Percentiles rank a stretch among this genome's conserved stretches.
Conservation (phyloP, 2,113 vertebrate species). For the Mungos mungo region DNA sequence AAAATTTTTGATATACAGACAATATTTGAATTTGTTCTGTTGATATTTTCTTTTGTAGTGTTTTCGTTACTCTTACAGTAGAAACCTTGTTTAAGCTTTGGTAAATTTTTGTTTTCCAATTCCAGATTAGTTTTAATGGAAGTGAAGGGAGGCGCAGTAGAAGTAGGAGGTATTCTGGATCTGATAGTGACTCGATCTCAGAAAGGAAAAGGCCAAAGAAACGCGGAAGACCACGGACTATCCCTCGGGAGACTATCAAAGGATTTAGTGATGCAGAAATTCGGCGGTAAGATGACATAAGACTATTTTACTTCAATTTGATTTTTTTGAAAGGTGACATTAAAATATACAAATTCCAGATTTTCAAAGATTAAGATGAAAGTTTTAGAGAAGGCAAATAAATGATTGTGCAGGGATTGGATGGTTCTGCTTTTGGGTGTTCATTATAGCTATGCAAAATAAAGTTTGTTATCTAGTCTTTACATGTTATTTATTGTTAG, state of each 20-base stretch:
- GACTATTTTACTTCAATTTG: conserved; percentile 43
- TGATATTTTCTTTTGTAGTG: background rate
- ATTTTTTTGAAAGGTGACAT: conserved; percentile 44
- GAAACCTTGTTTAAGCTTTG: background rate
- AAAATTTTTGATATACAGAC: background rate
- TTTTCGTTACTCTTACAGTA: background rate
- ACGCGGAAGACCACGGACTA: conserved; percentile 96
- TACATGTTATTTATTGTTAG: conserved; percentile 50
- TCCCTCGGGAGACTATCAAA: conserved; percentile 98
- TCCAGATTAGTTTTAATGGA: conserved; percentile 94
- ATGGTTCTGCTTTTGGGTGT: conserved; percentile 5
- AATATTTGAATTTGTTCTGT: conserved; percentile 8
- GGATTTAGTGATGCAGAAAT: conserved; percentile 99
- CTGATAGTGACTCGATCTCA: conserved; percentile 95
- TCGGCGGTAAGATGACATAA: conserved; percentile 89
- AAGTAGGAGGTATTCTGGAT: conserved; percentile 95
- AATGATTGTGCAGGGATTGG: background rate
- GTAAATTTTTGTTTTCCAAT: conserved; percentile 64
- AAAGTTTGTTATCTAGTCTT: conserved; percentile 17
- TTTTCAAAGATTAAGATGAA: background rate
- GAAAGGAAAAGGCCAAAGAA: conserved; percentile 97
- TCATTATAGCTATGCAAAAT: conserved; percentile 9
- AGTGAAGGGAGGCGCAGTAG: conserved; percentile 91
- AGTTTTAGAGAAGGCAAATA: conserved; percentile 42
- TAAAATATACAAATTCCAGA: conserved; percentile 15